Base-by-base conservation (phyloP, 2,797 vertebrate species). In the Chaenodraco wilsoni region DNA sequence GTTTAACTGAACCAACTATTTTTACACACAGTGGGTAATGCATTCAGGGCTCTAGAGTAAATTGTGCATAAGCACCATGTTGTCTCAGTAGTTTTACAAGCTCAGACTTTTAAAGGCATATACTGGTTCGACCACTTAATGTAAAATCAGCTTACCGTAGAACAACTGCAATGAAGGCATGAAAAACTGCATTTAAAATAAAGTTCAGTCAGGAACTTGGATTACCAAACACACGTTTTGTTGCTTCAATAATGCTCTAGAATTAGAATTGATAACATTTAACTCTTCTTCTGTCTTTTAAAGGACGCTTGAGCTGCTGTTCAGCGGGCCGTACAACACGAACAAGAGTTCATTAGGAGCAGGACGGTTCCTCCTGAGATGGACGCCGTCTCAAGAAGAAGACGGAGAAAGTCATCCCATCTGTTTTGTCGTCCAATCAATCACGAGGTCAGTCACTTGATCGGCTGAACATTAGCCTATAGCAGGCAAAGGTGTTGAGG, bases 391-490 rank as follows among this genome's bases (percentile, higher is more conserved):
- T 9, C 1, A 58, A 6, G 19, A 0, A 0, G 59, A 81, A 16
- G 51, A 50, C 9, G 77, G 72, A 72, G 23, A 73, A 27, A 69
- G 43, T 59, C 63, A 76, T 16, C 19, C 85, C 0, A 19, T 84
- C 55, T 87, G 85, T 21, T 87, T 84, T 33, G 31, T 78, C 5
- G 8, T 70, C 12, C 65, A 83, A 49, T 62, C 72, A 49, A 2
- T 33, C 16, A 0, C 0, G 2, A 73, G 21, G 68, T 85, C 14
- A 73, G 75, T 67, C 11, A 61, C 5, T 43, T 37, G 23, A 7
- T 43, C 9, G 15, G 37, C 2, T 21, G 10, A 31, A 61, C 55
- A 37, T 37, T 37, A 37, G 33, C 33, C 33, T 37, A 37, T 7
- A 37, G 33, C 1, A 17, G 48, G n/a, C n/a, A 50, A 50, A 50